Percentiles rank a stretch among this genome's conserved stretches.
These are phyloP conservation scores for cattle (Bos taurus) DNA, from an alignment of 2,113 vertebrate species.

Conservation along the genomic window DNA sequence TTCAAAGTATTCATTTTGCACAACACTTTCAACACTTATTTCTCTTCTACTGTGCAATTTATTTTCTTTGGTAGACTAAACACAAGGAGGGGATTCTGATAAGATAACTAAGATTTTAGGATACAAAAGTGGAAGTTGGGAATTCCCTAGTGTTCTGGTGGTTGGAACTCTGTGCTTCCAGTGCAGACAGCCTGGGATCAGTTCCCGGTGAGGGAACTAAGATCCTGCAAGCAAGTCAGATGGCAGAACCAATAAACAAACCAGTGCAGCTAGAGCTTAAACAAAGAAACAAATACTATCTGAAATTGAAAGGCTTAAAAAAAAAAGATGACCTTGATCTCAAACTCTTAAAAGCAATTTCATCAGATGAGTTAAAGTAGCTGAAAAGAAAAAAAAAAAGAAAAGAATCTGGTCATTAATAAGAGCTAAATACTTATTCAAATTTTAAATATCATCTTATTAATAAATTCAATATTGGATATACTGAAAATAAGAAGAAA, in stretches of 20 bases:
- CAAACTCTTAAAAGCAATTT: neutral
- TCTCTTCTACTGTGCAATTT: neutral
- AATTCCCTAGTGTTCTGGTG: neutral
- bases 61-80: slow-evolving; percentile 19
- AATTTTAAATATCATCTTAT: slow-evolving; percentile 44
- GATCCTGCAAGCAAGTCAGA: neutral
- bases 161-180: neutral
- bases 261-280: neutral
- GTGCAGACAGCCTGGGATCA: neutral
- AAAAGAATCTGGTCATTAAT: neutral
- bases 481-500: neutral
- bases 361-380: neutral
- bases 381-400: neutral
- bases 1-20: neutral
- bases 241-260: neutral
- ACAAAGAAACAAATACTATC: neutral
- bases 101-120: neutral
- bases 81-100: neutral
- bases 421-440: neutral
- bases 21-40: neutral
- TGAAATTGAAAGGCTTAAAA: neutral
- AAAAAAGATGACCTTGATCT: neutral
- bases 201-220: neutral
- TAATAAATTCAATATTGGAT: slow-evolving; percentile 22
- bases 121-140: neutral